A percentile compares a stretch with the other conserved stretches of the same genome.
phyloP scores from a whole-genome alignment of 2,888 invertebrate genomes.

The Eupelmus urozonus region DNA sequence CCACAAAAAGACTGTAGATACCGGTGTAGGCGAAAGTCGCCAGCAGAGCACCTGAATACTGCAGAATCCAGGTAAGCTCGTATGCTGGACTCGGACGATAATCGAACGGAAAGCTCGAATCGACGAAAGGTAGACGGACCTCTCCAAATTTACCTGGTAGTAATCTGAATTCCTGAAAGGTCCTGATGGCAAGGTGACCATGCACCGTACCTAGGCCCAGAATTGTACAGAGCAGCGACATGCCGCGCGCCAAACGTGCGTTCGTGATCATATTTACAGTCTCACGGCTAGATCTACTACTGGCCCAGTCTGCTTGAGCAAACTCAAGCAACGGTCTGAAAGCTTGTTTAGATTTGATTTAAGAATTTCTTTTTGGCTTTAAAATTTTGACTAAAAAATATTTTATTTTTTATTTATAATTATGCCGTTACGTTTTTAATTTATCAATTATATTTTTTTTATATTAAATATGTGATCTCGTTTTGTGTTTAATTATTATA shows the following conservation, averaged over 20 bases:
- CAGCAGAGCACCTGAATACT: slow-evolving; percentile 63
- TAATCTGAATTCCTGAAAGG: slow-evolving; percentile 34
- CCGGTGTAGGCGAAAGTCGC: slow-evolving; percentile 64
- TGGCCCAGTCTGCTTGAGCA: slow-evolving; percentile 26
- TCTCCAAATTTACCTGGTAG: slow-evolving; percentile 14
- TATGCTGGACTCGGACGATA: slow-evolving; percentile 61
- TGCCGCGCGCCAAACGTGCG: slow-evolving; percentile 27
- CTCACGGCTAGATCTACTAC: slow-evolving; percentile 1
- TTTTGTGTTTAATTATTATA: too few species aligned
- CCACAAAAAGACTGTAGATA: slow-evolving; percentile 64
- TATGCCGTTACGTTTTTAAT: too few species aligned
- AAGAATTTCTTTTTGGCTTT: too few species aligned
- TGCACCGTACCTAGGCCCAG: slow-evolving; percentile 31
- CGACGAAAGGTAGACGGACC: slow-evolving; percentile 41
- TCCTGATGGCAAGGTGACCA: slow-evolving; percentile 2
- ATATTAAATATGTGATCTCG: too few species aligned
- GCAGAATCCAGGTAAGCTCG: slow-evolving; percentile 65
- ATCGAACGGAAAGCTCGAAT: slow-evolving; percentile 65
- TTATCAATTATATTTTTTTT: too few species aligned
- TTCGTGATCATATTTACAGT: slow-evolving; percentile 30
- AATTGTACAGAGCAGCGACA: slow-evolving; percentile 26
- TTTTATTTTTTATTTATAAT: too few species aligned
- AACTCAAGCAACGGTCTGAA: slow-evolving; percentile 1
- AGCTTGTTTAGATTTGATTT: too few species aligned
- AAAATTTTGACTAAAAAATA: too few species aligned